phyloP scores from a whole-genome alignment of 30 jellyfish, hydroid and myxozoan species.

The Nemopilema nomurai region DNA sequence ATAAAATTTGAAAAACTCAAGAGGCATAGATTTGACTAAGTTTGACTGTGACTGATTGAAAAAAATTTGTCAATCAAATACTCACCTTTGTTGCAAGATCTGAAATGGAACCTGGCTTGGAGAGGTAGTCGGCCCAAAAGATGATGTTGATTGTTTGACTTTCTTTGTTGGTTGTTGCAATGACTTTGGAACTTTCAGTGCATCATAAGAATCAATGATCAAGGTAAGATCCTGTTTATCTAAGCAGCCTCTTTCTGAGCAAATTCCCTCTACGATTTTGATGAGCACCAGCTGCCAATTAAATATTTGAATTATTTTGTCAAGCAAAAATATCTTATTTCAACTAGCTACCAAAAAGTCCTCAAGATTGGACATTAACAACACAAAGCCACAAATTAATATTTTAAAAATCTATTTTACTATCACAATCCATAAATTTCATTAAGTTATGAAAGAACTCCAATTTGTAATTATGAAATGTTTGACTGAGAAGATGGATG shows the following conservation, averaged over 20 bases:
- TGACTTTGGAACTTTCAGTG: constrained; percentile 22
- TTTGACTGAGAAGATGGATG: too few species aligned
- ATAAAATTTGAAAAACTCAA: not conserved
- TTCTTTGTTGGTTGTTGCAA: not conserved
- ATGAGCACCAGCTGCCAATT: constrained; percentile 45
- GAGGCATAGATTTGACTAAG: not conserved
- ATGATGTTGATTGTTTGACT: not conserved
- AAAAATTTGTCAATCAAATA: too few species aligned
- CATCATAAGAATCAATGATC: constrained; percentile 29
- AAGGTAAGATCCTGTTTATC: constrained; percentile 38
- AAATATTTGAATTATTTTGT: too few species aligned
- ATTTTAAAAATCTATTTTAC: too few species aligned
- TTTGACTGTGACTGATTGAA: too few species aligned
- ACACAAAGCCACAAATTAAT: too few species aligned
- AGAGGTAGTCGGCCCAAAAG: constrained; percentile 4
- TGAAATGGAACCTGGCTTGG: constrained; percentile 6
- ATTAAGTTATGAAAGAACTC: too few species aligned
- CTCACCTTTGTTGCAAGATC: constrained; percentile 36
- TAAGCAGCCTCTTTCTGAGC: constrained; percentile 52
- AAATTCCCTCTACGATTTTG: constrained; percentile 62
- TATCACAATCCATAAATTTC: too few species aligned
- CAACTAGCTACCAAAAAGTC: too few species aligned
- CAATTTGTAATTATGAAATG: too few species aligned
- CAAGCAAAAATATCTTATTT: too few species aligned
- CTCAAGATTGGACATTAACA: too few species aligned